Conservation (phyloP, 2,113 vertebrate genomes). For the Megaleporinus macrocephalus region DNA sequence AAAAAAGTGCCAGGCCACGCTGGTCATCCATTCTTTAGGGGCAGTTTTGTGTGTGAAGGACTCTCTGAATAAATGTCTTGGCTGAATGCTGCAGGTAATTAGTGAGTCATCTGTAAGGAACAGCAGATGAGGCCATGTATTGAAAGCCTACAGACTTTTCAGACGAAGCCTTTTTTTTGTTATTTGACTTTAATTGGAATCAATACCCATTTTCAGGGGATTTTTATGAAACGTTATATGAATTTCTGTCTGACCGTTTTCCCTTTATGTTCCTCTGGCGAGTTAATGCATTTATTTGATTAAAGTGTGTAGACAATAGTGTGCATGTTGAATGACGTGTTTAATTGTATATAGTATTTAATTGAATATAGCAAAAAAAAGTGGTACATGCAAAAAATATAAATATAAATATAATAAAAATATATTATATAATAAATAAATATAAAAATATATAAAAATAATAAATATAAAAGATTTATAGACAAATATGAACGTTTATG, state of each 20-base stretch:
- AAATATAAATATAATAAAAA: too few relatives aligned
- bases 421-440: too few relatives aligned
- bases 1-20: not conserved
- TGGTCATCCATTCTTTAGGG: not conserved
- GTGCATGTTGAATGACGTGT: too few relatives aligned
- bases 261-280: too few relatives aligned
- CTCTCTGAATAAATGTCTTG: not conserved
- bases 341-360: too few relatives aligned
- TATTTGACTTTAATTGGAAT: not conserved
- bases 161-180: not conserved
- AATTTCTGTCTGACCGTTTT: not conserved
- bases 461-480: too few relatives aligned
- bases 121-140: not conserved
- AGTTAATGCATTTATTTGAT: too few relatives aligned
- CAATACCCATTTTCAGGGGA: not conserved
- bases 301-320: too few relatives aligned
- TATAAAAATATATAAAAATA: too few relatives aligned
- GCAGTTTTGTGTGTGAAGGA: not conserved
- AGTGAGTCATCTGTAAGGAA: not conserved
- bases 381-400: too few relatives aligned
- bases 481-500: too few relatives aligned
- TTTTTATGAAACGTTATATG: not conserved
- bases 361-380: too few relatives aligned
- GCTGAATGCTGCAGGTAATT: constrained; percentile 8
- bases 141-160: not conserved